Evolutionary conservation across 2,888 invertebrate species (phyloP), one percentile per base, ranked within the genome.

Genomic region (Microplitis manilae): DNA sequence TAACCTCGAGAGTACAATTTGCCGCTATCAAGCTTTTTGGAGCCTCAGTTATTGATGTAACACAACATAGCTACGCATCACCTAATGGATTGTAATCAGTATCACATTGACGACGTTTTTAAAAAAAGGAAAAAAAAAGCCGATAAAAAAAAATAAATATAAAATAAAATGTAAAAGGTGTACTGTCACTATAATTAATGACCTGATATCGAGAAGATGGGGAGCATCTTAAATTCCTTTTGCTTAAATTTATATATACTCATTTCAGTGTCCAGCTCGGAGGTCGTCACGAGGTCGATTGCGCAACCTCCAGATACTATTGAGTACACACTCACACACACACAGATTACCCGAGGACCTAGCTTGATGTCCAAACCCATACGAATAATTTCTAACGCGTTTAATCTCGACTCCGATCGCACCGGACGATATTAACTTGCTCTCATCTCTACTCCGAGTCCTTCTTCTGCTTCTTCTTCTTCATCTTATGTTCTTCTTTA

Each of bases 391-490:
- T 77, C 77, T 77, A 77, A 71, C 77, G 74, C 74, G 77, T 60
- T 71, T 74, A 77, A 77, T 77, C 77, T 77, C 73, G 73, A 73
- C 69, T 68, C 73, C 74, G 74, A 77, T 77, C 77, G 74, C 71
- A 40, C 69, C 73, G 50, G 65, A 69, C 50, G 77, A 77, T 77
- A 73, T 73, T 77, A 77, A 77, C 73, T 77, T 71, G 70, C 77
- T 71, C 67, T 50, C 50, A 50, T 50, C 77, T 74, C 77, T 73
- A 69, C 77, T 77, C 68, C 77, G 77, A 77, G 30, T 30, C 30
- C 30, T 30, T 30, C 30, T 20, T 20, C 20, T 50, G 7, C 41
- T 50, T 50, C 41, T 50, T 50, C 9, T 13, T 50, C 9, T 13
- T 50, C 9, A 8, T 50, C 50, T 50, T 13, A 13, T n/a, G n/a